These are phyloP conservation scores for Corvus cornix DNA, from an alignment of 2,113 vertebrate genomes.

Conservation along the genomic window DNA sequence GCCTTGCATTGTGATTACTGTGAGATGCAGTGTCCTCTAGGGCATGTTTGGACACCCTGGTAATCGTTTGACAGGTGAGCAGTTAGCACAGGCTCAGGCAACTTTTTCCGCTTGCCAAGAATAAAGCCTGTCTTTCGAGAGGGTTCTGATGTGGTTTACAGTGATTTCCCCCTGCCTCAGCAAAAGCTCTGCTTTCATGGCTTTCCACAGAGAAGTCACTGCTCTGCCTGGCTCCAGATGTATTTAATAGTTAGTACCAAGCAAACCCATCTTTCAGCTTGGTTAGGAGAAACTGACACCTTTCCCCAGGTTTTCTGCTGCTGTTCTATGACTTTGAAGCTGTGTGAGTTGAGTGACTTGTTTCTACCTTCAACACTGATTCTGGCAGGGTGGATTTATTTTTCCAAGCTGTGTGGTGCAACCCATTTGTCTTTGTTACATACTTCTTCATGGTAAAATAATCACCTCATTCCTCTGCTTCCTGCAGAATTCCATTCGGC, in stretches of 20 bases:
- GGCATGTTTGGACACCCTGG: conserved; percentile 19
- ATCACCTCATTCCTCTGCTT: conserved; percentile 2
- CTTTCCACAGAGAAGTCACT: background rate
- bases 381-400: background rate
- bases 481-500: conserved; percentile 96
- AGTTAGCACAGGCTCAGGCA: conserved; percentile 35
- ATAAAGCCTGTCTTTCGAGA: background rate
- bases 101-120: background rate
- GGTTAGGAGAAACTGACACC: background rate
- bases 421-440: background rate
- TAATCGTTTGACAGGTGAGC: background rate
- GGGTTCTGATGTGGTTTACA: conserved; percentile 29
- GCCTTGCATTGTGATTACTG: background rate
- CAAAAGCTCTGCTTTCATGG: conserved; percentile 23
- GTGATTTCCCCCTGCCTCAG: conserved; percentile 5
- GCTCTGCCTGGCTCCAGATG: background rate
- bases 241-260: background rate
- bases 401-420: background rate
- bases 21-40: conserved; percentile 10
- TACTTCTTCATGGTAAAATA: background rate
- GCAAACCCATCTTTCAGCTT: background rate
- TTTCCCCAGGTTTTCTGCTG: background rate
- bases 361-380: background rate
- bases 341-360: background rate
- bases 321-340: background rate